phyloP scores from a whole-genome alignment of 2,113 vertebrate species.

The Daubentonia madagascariensis region DNA sequence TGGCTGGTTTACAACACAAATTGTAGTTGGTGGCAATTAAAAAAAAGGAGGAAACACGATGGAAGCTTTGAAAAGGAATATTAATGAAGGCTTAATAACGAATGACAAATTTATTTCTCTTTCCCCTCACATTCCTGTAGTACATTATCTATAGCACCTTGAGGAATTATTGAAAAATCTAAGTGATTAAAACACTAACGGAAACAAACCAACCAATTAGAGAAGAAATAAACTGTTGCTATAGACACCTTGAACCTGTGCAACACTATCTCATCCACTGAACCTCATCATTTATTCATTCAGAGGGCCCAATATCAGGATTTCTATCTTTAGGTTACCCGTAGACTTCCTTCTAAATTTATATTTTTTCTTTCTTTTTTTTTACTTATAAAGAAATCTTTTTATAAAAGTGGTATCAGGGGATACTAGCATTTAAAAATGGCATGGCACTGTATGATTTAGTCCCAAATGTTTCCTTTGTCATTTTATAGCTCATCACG shows the following conservation, averaged over 20 bases:
- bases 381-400: not conserved
- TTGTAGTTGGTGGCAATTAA: not conserved
- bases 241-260: accelerated
- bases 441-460: not conserved
- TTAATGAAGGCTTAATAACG: not conserved
- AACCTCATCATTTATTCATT: not conserved
- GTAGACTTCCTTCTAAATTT: not conserved
- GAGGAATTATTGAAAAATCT: not conserved
- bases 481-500: not conserved
- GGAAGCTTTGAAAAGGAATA: not conserved
- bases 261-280: not conserved
- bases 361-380: not conserved
- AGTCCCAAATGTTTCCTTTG: not conserved
- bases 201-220: not conserved
- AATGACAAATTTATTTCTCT: not conserved
- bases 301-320: not conserved
- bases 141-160: not conserved
- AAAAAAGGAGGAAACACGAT: not conserved
- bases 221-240: not conserved
- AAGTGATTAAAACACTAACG: not conserved
- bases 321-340: not conserved
- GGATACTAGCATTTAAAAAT: not conserved
- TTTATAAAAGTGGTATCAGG: not conserved
- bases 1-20: not conserved
- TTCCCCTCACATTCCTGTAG: not conserved